Evolutionary conservation across 2,797 vertebrate species (phyloP), one percentile per base, ranked within the genome.

Genomic region (Coregonus ussuriensis): DNA sequence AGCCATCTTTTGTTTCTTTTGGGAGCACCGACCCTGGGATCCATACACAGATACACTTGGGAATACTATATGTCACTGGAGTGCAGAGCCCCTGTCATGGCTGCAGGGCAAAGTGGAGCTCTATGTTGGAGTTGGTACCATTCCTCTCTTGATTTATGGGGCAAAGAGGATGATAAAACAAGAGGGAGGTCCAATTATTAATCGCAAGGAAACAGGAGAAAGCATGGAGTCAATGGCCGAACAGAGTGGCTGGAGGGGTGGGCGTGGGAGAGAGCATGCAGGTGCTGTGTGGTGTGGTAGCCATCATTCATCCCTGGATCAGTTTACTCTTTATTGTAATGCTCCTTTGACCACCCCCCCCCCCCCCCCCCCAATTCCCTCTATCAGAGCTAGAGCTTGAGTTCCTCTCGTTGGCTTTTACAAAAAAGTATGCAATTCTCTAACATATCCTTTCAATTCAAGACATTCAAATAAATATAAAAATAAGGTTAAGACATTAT

Each of bases 101-200:
- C 91, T 92, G 68, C 76, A 74, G 92, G 91, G 93, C 90, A 89
- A 51, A 82, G 86, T 84, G 77, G 62, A 88, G 88, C 83, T 74
- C 75, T 65, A 73, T 54, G 88, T 76, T 80, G 41, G 9, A 47
- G 41, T 47, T 47, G 74, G 80, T 77, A 66, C 83, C 78, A 82
- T 88, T 88, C 73, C 77, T 89, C 83, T 79, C 29, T 59, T 93
- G 91, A 94, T 94, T 94, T 93, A 94, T 93, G 86, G 82, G 78
- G 41, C n/a, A 13, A 59, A 82, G 81, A 90, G 71, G 63, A 82
- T 86, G 85, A 88, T 91, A 89, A 88, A 92, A 89, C 82, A 79
- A 82, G 77, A 71, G 41, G 72, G 75, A 84, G 80, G 71, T 76
- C 51, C 47, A 77, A 83, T 88, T 83, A 80, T 80, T 88, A 82